Evolutionary conservation across 2,888 invertebrate species (phyloP), one percentile per base, ranked within the genome.

Genomic region (Eupsilia transversa): DNA sequence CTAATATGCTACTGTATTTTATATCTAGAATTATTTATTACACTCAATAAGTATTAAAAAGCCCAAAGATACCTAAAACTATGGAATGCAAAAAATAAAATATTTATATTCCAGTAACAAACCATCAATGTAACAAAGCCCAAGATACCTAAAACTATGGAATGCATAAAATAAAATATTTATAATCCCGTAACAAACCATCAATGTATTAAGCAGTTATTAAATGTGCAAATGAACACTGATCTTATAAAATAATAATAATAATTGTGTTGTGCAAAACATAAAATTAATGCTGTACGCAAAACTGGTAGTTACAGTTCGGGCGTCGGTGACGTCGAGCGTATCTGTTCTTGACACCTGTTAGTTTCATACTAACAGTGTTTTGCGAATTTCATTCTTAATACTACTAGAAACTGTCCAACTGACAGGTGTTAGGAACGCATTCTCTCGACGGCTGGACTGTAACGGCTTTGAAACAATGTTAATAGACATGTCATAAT

Each of bases 71-170:
- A 80, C 77, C 63, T 82, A 74, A 65, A 82, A 81, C 64, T 66
- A 84, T 83, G 88, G 88, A 89, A 88, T 86, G 86, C 81, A 78
- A 69, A 65, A 78, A 66, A 77, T 38, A 72, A 56, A 72, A 73
- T n/a, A 74, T 81, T 72, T 72, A 61, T 69, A 68, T 76, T 81
- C 66, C 71, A 72, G 68, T 61, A 79, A 74, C 64, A 75, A 67
- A 66, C 17, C 64, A 80, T 72, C 41, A 65, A 67, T 59, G 9
- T 63, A 74, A n/a, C n/a, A 86, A 85, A 83, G 84, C 85, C 80
- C 80, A 78, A 72, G 56, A 74, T 68, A 80, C 77, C 63, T 82
- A 74, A 65, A 82, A 81, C 64, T 66, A 84, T 83, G 88, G 88
- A 89, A 88, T 86, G 86, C 81, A 78, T 71, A 65, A 78, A 66